These are phyloP conservation scores for Alitta virens DNA, from an alignment of 2,888 invertebrate species.

Conservation along the genomic window DNA sequence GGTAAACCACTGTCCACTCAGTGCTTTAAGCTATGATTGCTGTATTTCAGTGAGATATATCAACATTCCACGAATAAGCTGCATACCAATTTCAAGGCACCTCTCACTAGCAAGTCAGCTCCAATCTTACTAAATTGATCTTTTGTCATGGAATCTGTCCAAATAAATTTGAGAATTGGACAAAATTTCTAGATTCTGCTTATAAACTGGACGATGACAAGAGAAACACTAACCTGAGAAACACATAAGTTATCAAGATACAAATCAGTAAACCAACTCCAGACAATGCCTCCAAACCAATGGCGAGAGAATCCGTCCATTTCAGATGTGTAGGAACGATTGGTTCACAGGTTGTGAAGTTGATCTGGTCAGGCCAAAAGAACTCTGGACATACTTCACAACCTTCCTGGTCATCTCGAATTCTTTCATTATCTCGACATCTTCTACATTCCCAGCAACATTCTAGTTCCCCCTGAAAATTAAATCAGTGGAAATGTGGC, in stretches of 20 bases:
- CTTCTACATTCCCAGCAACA: conserved; percentile 28
- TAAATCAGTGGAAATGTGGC: too few relatives aligned
- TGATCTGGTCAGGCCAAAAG: not conserved
- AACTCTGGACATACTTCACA: not conserved
- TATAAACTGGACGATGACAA: too few relatives aligned
- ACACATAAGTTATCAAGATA: not conserved
- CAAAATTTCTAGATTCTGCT: too few relatives aligned
- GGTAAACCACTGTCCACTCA: too few relatives aligned
- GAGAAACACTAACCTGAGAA: not conserved
- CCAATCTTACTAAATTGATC: too few relatives aligned
- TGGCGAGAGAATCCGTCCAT: not conserved
- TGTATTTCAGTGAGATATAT: too few relatives aligned
- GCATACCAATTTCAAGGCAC: too few relatives aligned
- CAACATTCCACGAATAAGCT: too few relatives aligned
- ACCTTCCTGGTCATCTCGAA: conserved; percentile 1
- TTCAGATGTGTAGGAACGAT: not conserved
- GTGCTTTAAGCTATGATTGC: too few relatives aligned
- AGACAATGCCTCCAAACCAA: not conserved
- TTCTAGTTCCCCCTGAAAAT: conserved; percentile 11
- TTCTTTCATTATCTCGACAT: conserved; percentile 27
- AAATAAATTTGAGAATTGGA: too few relatives aligned
- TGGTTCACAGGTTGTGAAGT: not conserved
- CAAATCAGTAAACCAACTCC: not conserved
- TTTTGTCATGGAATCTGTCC: too few relatives aligned
- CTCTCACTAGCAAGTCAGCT: too few relatives aligned